A percentile compares a stretch with the other conserved stretches of the same genome.
Evolutionary conservation across 2,113 vertebrate species (phyloP).

Genomic region (Pachyramphus minor): DNA sequence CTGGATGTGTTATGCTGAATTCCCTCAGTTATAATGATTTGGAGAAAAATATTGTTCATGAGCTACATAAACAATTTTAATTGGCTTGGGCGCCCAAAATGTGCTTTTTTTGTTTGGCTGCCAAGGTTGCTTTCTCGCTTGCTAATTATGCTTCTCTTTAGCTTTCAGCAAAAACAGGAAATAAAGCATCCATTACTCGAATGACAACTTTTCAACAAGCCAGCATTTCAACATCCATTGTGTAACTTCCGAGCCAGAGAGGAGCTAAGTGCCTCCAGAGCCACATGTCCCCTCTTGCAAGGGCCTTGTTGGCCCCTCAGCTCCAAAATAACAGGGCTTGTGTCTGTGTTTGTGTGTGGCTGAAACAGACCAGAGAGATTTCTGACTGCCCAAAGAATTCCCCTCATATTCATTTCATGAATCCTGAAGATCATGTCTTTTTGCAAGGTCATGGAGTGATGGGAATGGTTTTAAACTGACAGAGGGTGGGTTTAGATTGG

Average conservation of each 20-base stretch:
- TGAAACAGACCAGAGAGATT: neutral
- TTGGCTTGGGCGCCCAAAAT: constrained; percentile 73
- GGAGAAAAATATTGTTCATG: constrained; percentile 73
- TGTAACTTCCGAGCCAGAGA: constrained; percentile 79
- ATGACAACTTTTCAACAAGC: constrained; percentile 80
- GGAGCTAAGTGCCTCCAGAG: constrained; percentile 66
- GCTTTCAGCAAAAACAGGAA: constrained; percentile 83
- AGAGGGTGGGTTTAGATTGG: neutral
- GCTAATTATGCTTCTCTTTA: constrained; percentile 77
- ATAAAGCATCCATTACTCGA: constrained; percentile 79
- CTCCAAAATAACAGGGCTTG: neutral
- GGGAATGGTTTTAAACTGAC: neutral
- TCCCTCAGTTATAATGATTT: constrained; percentile 61
- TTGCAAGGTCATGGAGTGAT: too few species aligned
- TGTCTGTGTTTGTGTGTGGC: neutral
- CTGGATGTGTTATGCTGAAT: constrained; percentile 34
- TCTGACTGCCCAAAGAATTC: neutral
- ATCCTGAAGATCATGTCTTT: neutral
- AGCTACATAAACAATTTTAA: constrained; percentile 79
- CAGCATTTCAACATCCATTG: constrained; percentile 81
- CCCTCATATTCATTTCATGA: neutral
- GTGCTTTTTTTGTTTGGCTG: constrained; percentile 78
- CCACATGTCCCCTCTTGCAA: neutral
- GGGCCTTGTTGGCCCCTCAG: neutral
- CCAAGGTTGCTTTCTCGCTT: constrained; percentile 75